phyloP scores from a whole-genome alignment of 2,888 invertebrate genomes.

The Helleia helle region DNA sequence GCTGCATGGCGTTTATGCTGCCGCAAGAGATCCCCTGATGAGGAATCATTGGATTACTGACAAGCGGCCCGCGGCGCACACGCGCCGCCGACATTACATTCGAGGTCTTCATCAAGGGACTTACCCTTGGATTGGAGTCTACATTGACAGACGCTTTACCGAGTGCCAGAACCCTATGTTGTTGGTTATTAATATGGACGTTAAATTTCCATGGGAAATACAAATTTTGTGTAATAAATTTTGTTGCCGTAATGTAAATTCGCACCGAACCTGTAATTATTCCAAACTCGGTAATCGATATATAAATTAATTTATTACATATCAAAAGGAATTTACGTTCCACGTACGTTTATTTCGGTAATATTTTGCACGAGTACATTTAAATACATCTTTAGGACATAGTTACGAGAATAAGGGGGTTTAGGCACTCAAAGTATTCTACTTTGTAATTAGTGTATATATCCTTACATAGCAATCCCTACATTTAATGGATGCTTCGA shows the following conservation, averaged over 20 bases:
- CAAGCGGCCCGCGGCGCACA: slow-evolving; percentile 70
- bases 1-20: slow-evolving; percentile 77
- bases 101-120: slow-evolving; percentile 57
- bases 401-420: background rate
- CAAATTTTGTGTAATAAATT: slow-evolving; percentile 2
- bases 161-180: slow-evolving; percentile 52
- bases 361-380: background rate
- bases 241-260: background rate
- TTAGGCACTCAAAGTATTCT: slow-evolving; percentile 43
- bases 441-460: slow-evolving; percentile 64
- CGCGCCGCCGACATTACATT: slow-evolving; percentile 61
- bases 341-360: background rate
- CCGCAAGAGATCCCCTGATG: slow-evolving; percentile 73
- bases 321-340: slow-evolving; percentile 8
- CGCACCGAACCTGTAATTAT: slow-evolving; percentile 4
- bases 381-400: background rate
- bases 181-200: slow-evolving; percentile 33
- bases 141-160: slow-evolving; percentile 69
- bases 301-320: slow-evolving; percentile 4
- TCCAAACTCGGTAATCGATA: slow-evolving; percentile 2
- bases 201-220: background rate
- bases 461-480: slow-evolving; percentile 29
- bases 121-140: slow-evolving; percentile 65
- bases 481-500: slow-evolving; percentile 48
- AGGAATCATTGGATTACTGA: slow-evolving; percentile 77